Evolutionary conservation across 1,140 invertebrate species (phyloP).

Genomic region (Euura saliciscinereae): DNA sequence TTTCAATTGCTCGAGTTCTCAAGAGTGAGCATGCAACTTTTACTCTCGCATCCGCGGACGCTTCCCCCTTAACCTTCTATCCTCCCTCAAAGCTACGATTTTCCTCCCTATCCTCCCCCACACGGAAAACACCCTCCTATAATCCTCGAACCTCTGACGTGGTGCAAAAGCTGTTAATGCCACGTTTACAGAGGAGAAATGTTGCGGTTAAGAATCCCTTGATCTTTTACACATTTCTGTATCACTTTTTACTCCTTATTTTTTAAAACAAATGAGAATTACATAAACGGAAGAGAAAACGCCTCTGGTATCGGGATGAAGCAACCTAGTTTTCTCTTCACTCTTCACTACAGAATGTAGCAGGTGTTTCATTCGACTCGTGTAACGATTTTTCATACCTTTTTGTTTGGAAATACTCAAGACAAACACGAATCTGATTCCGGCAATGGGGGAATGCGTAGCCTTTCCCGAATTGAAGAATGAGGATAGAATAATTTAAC

Average conservation of each 20-base stretch:
- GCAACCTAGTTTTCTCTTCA: too few relatives aligned
- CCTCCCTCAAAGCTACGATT: not conserved
- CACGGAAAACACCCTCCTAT: not conserved
- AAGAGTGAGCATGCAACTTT: not conserved
- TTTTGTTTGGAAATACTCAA: too few relatives aligned
- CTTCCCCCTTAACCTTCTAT: not conserved
- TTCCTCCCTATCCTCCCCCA: not conserved
- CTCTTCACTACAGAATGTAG: too few relatives aligned
- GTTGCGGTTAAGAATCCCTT: not conserved
- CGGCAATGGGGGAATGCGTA: too few relatives aligned
- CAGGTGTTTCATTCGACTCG: too few relatives aligned
- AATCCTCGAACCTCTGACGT: not conserved
- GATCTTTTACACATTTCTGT: not conserved
- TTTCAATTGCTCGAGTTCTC: not conserved
- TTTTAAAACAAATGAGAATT: not conserved
- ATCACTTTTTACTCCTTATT: not conserved
- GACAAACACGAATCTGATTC: too few relatives aligned
- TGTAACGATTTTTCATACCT: too few relatives aligned
- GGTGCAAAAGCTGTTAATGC: constrained; percentile 1
- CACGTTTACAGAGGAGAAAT: constrained; percentile 1
- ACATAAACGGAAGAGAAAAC: too few relatives aligned
- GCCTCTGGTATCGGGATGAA: too few relatives aligned
- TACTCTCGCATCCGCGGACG: not conserved
- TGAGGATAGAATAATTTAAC: too few relatives aligned
- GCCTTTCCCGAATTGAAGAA: too few relatives aligned